A percentile compares a stretch with the other conserved stretches of the same genome.
These are phyloP conservation scores for Anorthoa munda DNA, from an alignment of 2,888 invertebrate genomes.

Conservation along the genomic window DNA sequence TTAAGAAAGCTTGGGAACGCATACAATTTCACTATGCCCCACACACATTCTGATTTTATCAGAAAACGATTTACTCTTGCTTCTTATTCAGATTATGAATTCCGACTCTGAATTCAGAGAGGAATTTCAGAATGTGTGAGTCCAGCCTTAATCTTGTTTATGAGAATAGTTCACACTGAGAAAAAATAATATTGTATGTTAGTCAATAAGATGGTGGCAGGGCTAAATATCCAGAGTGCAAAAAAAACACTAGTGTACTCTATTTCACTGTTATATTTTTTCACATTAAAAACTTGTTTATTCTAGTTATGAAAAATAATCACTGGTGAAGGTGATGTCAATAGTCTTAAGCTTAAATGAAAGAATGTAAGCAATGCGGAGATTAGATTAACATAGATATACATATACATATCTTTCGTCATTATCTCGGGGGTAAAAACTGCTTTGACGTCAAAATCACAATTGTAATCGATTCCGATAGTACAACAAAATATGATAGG, in stretches of 20 bases:
- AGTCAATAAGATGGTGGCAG: neutral
- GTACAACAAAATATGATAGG: neutral
- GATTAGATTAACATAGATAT: conserved; percentile 28
- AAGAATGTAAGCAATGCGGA: conserved; percentile 36
- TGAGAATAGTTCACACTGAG: no score
- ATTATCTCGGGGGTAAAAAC: conserved; percentile 4
- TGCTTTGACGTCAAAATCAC: neutral
- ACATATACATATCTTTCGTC: neutral
- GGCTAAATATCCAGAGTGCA: no score
- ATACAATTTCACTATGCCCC: no score
- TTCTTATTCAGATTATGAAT: no score
- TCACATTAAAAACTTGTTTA: conserved; percentile 3
- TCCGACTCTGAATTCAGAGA: no score
- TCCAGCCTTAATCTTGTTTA: no score
- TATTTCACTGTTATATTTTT: neutral
- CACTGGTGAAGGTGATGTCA: conserved; percentile 12
- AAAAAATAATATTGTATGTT: neutral
- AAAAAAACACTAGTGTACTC: no score
- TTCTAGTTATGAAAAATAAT: neutral
- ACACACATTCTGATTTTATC: no score
- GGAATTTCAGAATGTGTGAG: no score
- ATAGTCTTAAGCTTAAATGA: neutral
- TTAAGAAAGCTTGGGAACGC: no score
- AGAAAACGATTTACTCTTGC: no score
- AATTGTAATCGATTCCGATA: neutral